Percentiles rank a stretch among this genome's conserved stretches.
These are phyloP conservation scores for Platyscapa corneri DNA, from an alignment of 1,140 invertebrate species.

Conservation along the genomic window DNA sequence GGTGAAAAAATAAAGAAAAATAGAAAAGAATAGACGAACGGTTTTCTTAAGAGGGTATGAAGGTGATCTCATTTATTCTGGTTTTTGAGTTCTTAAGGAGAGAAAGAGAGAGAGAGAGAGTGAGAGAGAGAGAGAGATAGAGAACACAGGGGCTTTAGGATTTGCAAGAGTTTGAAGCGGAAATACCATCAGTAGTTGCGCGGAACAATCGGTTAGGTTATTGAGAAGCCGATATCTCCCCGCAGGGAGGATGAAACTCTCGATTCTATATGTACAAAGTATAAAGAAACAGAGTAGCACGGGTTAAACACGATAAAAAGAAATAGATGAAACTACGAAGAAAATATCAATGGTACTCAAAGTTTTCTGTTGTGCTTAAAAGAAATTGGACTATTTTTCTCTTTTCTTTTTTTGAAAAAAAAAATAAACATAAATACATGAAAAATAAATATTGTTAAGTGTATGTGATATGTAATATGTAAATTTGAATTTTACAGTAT, in stretches of 20 bases:
- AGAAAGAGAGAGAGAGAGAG: background rate
- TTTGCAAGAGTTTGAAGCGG: background rate
- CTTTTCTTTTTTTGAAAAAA: slow-evolving; percentile 10
- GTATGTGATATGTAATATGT: too few species aligned
- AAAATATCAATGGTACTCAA: slow-evolving; percentile 54
- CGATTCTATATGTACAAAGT: slow-evolving; percentile 37
- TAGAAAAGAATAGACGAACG: slow-evolving; percentile 35
- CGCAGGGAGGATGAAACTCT: slow-evolving; percentile 62
- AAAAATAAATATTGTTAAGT: too few species aligned
- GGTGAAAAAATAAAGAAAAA: slow-evolving; percentile 59
- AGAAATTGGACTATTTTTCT: background rate
- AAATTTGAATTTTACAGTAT: too few species aligned
- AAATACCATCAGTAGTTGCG: slow-evolving; percentile 62
- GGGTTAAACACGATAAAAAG: slow-evolving; percentile 45
- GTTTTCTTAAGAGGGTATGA: slow-evolving; percentile 42
- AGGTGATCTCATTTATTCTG: slow-evolving; percentile 45
- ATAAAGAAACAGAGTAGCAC: slow-evolving; percentile 27
- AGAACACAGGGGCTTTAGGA: background rate
- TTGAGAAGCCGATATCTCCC: slow-evolving; percentile 74
- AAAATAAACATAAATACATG: background rate
- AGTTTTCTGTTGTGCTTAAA: background rate
- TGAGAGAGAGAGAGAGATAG: too few species aligned
- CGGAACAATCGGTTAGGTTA: slow-evolving; percentile 68
- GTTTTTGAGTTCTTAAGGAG: slow-evolving; percentile 32
- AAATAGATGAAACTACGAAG: slow-evolving; percentile 31